phyloP scores from a whole-genome alignment of 2,113 vertebrate species.

The Epinephelus fuscoguttatus region DNA sequence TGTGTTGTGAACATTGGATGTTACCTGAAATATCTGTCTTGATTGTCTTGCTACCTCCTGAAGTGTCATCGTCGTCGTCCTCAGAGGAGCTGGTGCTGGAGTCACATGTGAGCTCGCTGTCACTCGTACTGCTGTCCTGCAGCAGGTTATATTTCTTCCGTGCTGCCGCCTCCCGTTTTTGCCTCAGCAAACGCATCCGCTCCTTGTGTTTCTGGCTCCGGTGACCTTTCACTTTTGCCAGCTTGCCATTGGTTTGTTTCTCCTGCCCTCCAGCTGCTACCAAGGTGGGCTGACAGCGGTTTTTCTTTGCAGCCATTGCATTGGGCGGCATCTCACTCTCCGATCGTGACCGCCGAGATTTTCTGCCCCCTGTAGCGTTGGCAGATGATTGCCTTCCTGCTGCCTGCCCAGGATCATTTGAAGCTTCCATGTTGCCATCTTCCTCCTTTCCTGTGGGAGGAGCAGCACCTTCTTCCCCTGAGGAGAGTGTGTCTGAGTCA shows the following conservation, averaged over 20 bases:
- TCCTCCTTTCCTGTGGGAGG: constrained; percentile 71
- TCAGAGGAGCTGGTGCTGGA: constrained; percentile 94
- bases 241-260: constrained; percentile 91
- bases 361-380: constrained; percentile 82
- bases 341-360: constrained; percentile 92
- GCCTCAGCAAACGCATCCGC: constrained; percentile 92
- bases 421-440: constrained; percentile 68
- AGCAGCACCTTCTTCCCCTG: constrained; percentile 88
- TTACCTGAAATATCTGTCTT: constrained; percentile 98
- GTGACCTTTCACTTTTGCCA: constrained; percentile 91
- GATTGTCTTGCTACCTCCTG: constrained; percentile 97
- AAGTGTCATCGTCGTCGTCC: constrained; percentile 91
- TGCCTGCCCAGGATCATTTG: constrained; percentile 80
- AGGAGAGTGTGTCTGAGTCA: constrained; percentile 96
- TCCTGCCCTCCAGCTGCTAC: constrained; percentile 82
- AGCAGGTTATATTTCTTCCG: constrained; percentile 97
- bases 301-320: constrained; percentile 97
- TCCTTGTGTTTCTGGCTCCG: constrained; percentile 98
- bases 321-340: constrained; percentile 92
- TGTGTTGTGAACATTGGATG: constrained; percentile 29
- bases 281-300: constrained; percentile 85
- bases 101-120: constrained; percentile 98
- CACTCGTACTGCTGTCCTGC: constrained; percentile 99
- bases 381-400: constrained; percentile 72
- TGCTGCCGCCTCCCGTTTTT: constrained; percentile 96